These are phyloP conservation scores for Scolopax bukidnonensis DNA, from an alignment of 2,797 vertebrate genomes.

Conservation along the genomic window DNA sequence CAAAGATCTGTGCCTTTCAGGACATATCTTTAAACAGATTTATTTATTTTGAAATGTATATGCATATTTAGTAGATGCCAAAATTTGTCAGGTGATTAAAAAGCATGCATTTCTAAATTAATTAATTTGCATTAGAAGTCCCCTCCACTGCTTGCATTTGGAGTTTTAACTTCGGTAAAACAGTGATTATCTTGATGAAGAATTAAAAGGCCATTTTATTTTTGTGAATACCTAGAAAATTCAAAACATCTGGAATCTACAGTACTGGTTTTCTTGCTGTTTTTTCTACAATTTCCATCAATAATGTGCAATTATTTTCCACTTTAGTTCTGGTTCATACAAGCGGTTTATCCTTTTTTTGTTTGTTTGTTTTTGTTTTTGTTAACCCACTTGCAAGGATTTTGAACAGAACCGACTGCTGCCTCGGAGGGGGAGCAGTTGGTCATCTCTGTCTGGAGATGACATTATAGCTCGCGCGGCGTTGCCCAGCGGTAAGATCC, in stretches of 20 bases:
- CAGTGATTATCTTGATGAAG: background rate
- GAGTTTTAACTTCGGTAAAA: background rate
- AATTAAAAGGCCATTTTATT: background rate
- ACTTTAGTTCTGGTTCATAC: background rate
- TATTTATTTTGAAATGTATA: background rate
- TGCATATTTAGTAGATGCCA: background rate
- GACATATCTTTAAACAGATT: background rate
- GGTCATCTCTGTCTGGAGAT: background rate
- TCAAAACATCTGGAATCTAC: background rate
- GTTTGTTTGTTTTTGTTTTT: background rate
- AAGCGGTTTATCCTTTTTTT: background rate
- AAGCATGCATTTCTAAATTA: background rate
- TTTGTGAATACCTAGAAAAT: slow-evolving; percentile 15
- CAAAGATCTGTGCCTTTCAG: background rate
- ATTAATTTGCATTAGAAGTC: background rate
- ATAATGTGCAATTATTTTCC: slow-evolving; percentile 1
- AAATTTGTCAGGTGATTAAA: background rate
- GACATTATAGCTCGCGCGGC: background rate
- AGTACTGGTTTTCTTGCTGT: background rate
- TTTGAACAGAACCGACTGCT: background rate
- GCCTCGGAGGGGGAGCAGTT: background rate
- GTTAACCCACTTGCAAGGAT: background rate
- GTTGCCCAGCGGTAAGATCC: background rate
- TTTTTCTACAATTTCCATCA: background rate
- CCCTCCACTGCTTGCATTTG: background rate